Evolutionary conservation across 2,113 vertebrate species (phyloP).

Genomic region (Bubalus kerabau): DNA sequence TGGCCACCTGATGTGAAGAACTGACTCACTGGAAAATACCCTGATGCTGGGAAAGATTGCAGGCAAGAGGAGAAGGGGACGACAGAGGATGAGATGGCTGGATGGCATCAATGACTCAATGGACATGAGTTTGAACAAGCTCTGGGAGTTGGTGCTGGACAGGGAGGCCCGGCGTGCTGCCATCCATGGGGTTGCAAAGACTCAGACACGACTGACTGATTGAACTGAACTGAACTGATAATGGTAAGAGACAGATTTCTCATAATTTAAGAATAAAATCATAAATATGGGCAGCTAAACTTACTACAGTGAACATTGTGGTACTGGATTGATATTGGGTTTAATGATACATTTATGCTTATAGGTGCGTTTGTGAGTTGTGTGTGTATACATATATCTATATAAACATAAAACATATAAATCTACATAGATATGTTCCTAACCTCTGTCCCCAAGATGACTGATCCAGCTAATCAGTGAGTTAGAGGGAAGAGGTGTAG

Average conservation of each 20-base stretch:
- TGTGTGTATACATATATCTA: background rate
- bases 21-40: too few species aligned
- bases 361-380: background rate
- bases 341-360: background rate
- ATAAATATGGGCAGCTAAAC: background rate
- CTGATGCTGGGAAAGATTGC: too few species aligned
- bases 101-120: background rate
- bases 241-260: background rate
- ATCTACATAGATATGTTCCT: background rate
- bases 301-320: background rate
- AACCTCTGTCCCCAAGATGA: background rate
- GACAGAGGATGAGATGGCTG: too few species aligned
- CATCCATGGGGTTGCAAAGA: background rate
- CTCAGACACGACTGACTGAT: rapidly evolving
- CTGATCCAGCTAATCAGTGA: background rate
- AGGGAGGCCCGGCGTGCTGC: rapidly evolving
- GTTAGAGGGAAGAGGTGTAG: background rate
- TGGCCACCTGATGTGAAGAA: too few species aligned
- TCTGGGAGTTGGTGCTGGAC: background rate
- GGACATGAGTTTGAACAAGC: background rate
- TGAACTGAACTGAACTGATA: background rate
- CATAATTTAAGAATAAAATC: background rate
- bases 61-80: too few species aligned
- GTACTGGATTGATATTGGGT: background rate
- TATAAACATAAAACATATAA: background rate